Base-by-base conservation (phyloP, 2,113 vertebrate species). In the Xyliphius kryptos region DNA sequence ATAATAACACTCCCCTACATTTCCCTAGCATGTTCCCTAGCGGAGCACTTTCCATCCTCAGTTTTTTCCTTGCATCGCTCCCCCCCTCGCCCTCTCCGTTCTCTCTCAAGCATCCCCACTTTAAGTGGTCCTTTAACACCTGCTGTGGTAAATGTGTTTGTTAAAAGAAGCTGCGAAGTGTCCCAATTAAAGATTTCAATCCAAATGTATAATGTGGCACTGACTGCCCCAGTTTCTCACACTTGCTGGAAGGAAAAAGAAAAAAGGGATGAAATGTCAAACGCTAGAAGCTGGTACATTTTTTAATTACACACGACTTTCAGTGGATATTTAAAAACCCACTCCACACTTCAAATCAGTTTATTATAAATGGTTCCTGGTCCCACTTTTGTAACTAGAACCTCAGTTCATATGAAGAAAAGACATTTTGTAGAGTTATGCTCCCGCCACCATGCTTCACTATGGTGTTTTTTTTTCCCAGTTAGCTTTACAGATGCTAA, bases 181-280 rank as follows among this genome's bases (percentile, higher is more conserved):
- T 2, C 32, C 22, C 14, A 32, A 32, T 15, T 9, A 53, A 51
- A 9, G 22, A 26, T 53, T 53, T 3, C n/a, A 36, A 26, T 52
- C 6, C 14, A 52, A 52, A 52, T 52, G 50, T 26, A 22, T 26
- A 36, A 53, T 14, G 2, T 32, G n/a, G 13, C n/a, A 11, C 9
- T 36, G 22, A 53, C n/a, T 32, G 51, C 51, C 51, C 51, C 8
- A 53, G 16, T 53, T 53, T 36, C 51, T 36, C 15, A 52, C 13
- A n/a, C 50, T 26, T n/a, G 14, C 50, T 52, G 12, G 21, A n/a
- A n/a, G 14, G 21, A 14, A n/a, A 21, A 22, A 14, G 48, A 52
- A 52, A 52, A 26, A 14, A 19, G 13, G 11, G 16, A 13, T 14
- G 2, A 21, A 51, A 51, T 22, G 11, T 22, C 48, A n/a, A 52